Evolutionary conservation across 2,888 invertebrate species (phyloP).

Genomic region (Andrena bucephala): DNA sequence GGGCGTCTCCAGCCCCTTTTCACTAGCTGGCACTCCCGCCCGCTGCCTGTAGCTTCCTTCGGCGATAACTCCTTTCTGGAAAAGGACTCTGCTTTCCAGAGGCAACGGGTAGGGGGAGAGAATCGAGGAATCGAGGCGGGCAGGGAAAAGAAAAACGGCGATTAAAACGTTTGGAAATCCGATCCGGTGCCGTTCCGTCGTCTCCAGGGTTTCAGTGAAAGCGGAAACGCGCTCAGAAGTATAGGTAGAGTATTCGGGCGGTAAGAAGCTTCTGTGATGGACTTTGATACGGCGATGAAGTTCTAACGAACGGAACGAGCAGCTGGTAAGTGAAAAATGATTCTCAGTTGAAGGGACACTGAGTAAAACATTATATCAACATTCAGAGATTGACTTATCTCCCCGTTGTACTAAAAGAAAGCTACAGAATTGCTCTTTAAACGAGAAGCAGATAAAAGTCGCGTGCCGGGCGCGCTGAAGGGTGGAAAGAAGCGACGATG

Average conservation of each 20-base stretch:
- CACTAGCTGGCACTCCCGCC: constrained; percentile 66
- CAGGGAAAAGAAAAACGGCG: constrained; percentile 68
- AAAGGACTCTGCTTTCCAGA: constrained; percentile 56
- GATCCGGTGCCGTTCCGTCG: constrained; percentile 46
- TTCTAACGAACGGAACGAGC: background rate
- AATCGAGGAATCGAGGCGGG: constrained; percentile 49
- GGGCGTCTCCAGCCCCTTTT: constrained; percentile 69
- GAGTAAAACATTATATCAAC: no score
- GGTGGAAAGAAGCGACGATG: constrained; percentile 38
- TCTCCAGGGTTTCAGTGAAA: background rate
- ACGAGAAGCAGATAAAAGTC: constrained; percentile 48
- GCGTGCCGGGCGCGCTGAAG: constrained; percentile 21
- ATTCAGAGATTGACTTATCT: background rate
- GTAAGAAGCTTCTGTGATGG: background rate
- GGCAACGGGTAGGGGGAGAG: constrained; percentile 17
- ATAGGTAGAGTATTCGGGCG: constrained; percentile 4
- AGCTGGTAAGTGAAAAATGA: background rate
- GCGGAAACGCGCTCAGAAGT: constrained; percentile 26
- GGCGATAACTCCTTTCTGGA: constrained; percentile 81
- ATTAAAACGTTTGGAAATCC: constrained; percentile 75
- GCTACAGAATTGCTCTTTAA: constrained; percentile 8
- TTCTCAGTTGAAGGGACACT: background rate
- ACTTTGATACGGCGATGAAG: background rate
- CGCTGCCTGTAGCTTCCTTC: constrained; percentile 77
- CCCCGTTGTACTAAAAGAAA: background rate